Evolutionary conservation across 2,113 vertebrate species (phyloP), one percentile per base, ranked within the genome.

Genomic region (Zeus faber): DNA sequence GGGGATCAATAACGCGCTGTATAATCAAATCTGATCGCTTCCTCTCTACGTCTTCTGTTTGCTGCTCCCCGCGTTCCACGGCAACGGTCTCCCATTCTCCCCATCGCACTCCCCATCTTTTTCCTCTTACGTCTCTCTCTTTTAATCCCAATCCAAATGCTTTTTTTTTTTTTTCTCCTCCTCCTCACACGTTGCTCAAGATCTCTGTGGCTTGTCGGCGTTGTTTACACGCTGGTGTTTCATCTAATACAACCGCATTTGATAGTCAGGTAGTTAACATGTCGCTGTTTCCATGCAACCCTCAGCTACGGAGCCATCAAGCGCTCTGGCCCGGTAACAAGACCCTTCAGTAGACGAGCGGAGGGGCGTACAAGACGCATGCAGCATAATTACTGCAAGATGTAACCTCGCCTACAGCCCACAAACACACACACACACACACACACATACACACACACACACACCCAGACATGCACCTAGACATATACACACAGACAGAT

Each of bases 351-450:
- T 60, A 60, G 74, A 78, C 50, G 51, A 85, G 29, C 52, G 58
- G 70, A 81, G 77, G 81, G 79, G 76, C 76, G 70, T 75, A 81
- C 67, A 64, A 80, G 69, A 81, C 78, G 65, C 76, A 85, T 79
- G 81, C 77, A 63, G 77, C 72, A 75, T 85, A 88, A 88, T 88
- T 86, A 77, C 77, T 88, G 76, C 82, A 88, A 88, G 84, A 84
- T 88, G 86, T 85, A 87, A 87, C 80, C 74, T 79, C 58, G 85
- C 79, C 79, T 81, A 70, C 72, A 66, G 70, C 72, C 68, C 62
- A 69, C 80, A 81, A 76, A 80, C 76, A 78, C 67, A 70, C 47
- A 46, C 16, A 41, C 16, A 41, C 40, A 41, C 40, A 18, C 16
- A 41, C 40, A 41, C 40, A 41, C 17, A 41, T 16, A 41, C 39